phyloP scores from a whole-genome alignment of 2,113 vertebrate genomes.

The Eclectus roratus region DNA sequence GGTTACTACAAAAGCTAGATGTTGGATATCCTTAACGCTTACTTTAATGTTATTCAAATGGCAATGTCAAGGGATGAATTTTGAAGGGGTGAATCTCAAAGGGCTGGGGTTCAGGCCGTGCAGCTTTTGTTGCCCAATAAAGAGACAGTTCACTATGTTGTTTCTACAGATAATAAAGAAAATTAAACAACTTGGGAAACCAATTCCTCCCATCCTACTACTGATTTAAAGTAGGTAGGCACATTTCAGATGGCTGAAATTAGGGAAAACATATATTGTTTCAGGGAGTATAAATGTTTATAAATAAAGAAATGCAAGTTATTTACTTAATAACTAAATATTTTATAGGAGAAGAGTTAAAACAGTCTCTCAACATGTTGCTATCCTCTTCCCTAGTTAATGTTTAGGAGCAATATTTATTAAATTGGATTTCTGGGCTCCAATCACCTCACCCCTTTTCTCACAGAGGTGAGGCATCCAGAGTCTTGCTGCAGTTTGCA shows the following conservation, averaged over 20 bases:
- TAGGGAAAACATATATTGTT: accelerated
- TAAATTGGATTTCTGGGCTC: background rate
- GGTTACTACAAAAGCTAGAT: background rate
- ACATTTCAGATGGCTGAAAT: background rate
- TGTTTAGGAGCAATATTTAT: background rate
- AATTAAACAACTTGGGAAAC: background rate
- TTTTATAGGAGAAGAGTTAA: background rate
- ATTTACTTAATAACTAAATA: background rate
- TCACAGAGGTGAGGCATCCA: background rate
- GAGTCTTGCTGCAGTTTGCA: background rate
- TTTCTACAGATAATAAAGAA: background rate
- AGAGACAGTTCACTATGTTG: background rate
- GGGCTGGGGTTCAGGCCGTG: background rate
- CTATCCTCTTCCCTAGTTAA: background rate
- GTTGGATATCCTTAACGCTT: background rate
- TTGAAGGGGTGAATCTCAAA: background rate
- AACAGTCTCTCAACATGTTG: background rate
- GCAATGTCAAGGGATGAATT: background rate
- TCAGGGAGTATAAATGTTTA: background rate
- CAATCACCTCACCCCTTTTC: accelerated
- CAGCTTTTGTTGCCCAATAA: background rate
- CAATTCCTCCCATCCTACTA: background rate
- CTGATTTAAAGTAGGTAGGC: background rate
- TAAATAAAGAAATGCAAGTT: background rate
- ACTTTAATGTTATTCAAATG: conserved; percentile 1